A percentile compares a stretch with the other conserved stretches of the same genome.
These are phyloP conservation scores for Seira ritae DNA, from an alignment of 2,888 invertebrate species.

Conservation along the genomic window DNA sequence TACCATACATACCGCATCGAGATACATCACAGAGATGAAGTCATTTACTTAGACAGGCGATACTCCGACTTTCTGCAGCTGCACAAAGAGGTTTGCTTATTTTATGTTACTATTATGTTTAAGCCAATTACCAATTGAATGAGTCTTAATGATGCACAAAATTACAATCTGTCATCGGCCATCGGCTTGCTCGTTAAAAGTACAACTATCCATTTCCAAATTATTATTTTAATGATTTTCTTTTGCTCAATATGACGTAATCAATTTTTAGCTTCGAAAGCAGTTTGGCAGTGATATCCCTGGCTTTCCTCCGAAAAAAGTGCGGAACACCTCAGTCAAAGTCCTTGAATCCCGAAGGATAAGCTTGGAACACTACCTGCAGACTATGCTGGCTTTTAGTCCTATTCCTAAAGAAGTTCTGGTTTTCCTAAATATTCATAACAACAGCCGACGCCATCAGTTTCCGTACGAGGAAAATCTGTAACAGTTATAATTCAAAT, in stretches of 20 bases:
- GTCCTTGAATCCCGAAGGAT: constrained; percentile 79
- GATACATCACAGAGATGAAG: constrained; percentile 58
- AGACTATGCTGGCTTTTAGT: constrained; percentile 77
- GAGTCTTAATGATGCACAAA: too few relatives aligned
- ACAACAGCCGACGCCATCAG: constrained; percentile 33
- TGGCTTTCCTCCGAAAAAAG: constrained; percentile 80
- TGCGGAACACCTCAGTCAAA: constrained; percentile 79
- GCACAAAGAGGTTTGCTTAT: constrained; percentile 64
- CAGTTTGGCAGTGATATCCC: constrained; percentile 76
- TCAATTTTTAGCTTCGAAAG: constrained; percentile 77
- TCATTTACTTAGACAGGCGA: constrained; percentile 62
- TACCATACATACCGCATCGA: constrained; percentile 65
- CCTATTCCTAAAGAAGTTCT: constrained; percentile 77
- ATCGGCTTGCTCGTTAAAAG: too few relatives aligned
- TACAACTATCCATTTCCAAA: too few relatives aligned
- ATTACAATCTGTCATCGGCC: too few relatives aligned
- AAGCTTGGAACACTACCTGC: constrained; percentile 79
- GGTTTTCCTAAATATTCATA: constrained; percentile 76
- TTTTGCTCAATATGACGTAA: too few relatives aligned
- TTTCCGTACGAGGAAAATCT: constrained; percentile 37
- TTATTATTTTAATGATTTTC: too few relatives aligned
- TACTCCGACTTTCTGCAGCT: constrained; percentile 68
- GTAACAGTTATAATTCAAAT: neutral
- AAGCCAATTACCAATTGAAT: too few relatives aligned
- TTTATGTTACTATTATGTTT: too few relatives aligned